phyloP scores from a whole-genome alignment of 2,888 invertebrate species.

The Parelbella ahira region DNA sequence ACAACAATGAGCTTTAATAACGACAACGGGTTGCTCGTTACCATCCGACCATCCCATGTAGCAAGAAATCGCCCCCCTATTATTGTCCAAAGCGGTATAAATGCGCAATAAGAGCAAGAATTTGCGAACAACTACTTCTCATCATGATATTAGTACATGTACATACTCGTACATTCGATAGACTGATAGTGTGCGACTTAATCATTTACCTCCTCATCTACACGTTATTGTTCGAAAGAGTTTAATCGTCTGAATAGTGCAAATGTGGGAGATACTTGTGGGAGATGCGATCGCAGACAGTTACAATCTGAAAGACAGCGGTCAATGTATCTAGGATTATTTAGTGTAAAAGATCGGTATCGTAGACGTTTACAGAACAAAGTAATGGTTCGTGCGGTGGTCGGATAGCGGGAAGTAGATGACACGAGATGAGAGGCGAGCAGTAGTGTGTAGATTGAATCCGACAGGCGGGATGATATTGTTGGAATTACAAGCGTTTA shows the following conservation, averaged over 20 bases:
- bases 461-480: slow-evolving; percentile 69
- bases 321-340: slow-evolving; percentile 22
- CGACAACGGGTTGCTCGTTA: slow-evolving; percentile 61
- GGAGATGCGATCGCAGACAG: too few species aligned
- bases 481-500: slow-evolving; percentile 78
- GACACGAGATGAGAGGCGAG: slow-evolving; percentile 52
- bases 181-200: slow-evolving; percentile 9
- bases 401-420: slow-evolving; percentile 39
- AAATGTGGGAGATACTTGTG: too few species aligned
- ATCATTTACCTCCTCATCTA: too few species aligned
- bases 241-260: too few species aligned
- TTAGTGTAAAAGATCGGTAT: slow-evolving; percentile 24
- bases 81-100: slow-evolving; percentile 52
- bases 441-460: slow-evolving; percentile 57
- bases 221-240: too few species aligned
- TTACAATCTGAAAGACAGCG: slow-evolving; percentile 13
- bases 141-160: slow-evolving; percentile 31
- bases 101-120: slow-evolving; percentile 55
- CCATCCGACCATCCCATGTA: slow-evolving; percentile 54
- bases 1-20: slow-evolving; percentile 67
- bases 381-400: slow-evolving; percentile 41
- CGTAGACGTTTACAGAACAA: slow-evolving; percentile 31
- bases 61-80: slow-evolving; percentile 58
- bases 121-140: slow-evolving; percentile 46
- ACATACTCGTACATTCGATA: slow-evolving; percentile 19